A percentile compares a stretch with the other conserved stretches of the same genome.
phyloP scores from a whole-genome alignment of 2,797 vertebrate genomes.

The Anguilla obscura region DNA sequence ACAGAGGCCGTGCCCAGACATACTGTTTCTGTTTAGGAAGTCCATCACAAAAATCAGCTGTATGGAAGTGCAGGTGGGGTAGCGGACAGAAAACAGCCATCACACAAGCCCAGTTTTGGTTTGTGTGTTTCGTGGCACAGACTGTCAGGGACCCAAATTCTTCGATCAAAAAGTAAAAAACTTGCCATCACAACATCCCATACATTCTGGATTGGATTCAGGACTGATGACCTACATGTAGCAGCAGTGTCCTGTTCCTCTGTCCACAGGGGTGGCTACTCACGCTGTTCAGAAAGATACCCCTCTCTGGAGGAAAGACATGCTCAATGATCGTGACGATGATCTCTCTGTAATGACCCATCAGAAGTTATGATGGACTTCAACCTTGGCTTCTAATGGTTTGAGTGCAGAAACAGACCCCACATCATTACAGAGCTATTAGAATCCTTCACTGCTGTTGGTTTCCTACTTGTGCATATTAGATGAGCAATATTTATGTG shows the following conservation, averaged over 20 bases:
- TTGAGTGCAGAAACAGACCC: neutral
- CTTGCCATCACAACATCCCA: neutral
- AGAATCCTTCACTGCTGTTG: neutral
- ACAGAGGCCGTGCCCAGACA: no score
- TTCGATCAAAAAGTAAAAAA: neutral
- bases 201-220: neutral
- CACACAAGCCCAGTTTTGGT: no score
- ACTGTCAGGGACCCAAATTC: no score
- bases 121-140: no score
- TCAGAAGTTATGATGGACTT: neutral
- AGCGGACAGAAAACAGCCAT: no score
- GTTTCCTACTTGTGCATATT: neutral
- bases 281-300: neutral
- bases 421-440: neutral
- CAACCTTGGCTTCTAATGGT: neutral
- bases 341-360: neutral
- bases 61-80: no score
- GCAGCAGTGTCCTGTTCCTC: neutral
- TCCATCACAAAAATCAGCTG: no score
- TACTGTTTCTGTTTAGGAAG: no score
- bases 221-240: neutral
- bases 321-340: neutral
- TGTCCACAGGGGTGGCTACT: neutral
- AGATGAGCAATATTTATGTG: no score
- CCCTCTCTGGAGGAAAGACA: neutral